These are phyloP conservation scores for Phainopepla nitens DNA, from an alignment of 2,113 vertebrate species.

Conservation along the genomic window DNA sequence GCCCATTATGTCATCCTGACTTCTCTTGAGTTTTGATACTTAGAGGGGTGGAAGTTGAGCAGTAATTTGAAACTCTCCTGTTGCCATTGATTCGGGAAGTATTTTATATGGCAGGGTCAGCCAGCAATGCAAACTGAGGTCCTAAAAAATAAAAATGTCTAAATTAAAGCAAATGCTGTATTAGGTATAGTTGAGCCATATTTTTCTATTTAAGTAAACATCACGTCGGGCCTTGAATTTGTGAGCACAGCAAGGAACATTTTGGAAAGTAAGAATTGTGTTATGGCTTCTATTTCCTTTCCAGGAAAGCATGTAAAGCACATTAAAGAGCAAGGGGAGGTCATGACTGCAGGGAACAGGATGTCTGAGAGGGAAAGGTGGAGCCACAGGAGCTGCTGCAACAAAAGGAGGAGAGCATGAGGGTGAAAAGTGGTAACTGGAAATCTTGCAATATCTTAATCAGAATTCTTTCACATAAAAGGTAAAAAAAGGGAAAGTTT, in stretches of 20 bases:
- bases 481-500: background rate
- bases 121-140: background rate
- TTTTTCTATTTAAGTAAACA: background rate
- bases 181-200: background rate
- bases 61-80: background rate
- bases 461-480: background rate
- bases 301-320: background rate
- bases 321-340: background rate
- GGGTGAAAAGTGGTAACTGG: background rate
- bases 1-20: background rate
- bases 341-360: background rate
- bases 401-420: background rate
- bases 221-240: background rate
- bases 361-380: background rate
- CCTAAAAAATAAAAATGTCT: background rate
- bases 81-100: background rate
- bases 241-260: background rate
- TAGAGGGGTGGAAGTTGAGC: background rate
- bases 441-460: background rate
- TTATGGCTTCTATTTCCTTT: conserved; percentile 5
- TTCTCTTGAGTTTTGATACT: accelerated
- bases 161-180: background rate
- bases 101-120: background rate
- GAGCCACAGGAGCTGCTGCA: background rate
- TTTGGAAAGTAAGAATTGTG: conserved; percentile 13